phyloP scores from a whole-genome alignment of 2,797 vertebrate species.

The Vespertilio murinus region DNA sequence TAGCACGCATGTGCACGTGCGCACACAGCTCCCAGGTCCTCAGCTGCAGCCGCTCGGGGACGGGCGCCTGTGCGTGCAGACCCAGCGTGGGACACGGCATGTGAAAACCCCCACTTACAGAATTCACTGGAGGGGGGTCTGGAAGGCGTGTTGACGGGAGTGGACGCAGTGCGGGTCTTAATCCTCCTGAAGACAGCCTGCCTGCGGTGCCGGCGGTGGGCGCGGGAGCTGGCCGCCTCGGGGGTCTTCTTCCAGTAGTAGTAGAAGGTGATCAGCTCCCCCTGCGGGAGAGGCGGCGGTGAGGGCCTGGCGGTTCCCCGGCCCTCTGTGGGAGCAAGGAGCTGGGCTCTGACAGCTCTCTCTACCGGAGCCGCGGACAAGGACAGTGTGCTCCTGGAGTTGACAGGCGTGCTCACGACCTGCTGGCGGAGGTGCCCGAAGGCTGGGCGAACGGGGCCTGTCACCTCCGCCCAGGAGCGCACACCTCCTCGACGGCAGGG shows the following conservation, averaged over 20 bases:
- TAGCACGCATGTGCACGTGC: rapidly evolving
- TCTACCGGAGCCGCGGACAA: background rate
- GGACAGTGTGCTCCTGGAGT: background rate
- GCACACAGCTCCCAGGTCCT: background rate
- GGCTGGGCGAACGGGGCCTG: no score
- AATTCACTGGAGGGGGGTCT: constrained; percentile 98
- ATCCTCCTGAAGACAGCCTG: constrained; percentile 99
- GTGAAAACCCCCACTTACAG: constrained; percentile 87
- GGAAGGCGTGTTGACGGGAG: constrained; percentile 97
- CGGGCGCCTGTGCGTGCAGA: background rate
- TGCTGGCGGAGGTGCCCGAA: background rate
- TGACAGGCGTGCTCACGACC: rapidly evolving
- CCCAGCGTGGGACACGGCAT: no score
- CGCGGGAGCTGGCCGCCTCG: constrained; percentile 96
- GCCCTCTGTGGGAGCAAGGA: background rate
- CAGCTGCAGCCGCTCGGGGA: background rate
- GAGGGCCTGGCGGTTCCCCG: rapidly evolving
- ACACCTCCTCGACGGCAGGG: background rate
- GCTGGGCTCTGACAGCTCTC: background rate
- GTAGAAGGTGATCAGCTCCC: constrained; percentile 98
- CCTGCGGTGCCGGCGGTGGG: constrained; percentile 96
- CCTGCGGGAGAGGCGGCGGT: constrained; percentile 84
- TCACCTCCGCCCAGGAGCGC: background rate
- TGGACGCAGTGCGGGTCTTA: constrained; percentile 98
- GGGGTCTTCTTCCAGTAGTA: constrained; percentile 99